Base-by-base conservation (phyloP, 2,113 vertebrate species). In the Microcebus tavaratra region DNA sequence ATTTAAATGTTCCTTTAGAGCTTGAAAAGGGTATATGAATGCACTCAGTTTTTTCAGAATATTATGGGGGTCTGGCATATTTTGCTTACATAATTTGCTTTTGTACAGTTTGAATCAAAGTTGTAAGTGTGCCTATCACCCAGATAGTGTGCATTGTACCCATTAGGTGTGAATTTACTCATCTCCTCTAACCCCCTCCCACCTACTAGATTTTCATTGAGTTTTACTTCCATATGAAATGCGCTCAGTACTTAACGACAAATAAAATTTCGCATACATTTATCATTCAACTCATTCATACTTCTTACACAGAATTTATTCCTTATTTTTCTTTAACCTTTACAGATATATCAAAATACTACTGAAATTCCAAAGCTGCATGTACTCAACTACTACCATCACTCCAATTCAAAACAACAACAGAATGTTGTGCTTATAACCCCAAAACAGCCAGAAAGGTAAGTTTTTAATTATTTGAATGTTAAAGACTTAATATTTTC, bases 241-340 rank as follows among this genome's bases (percentile, higher is more conserved):
- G 5, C 12, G 88, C 9, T 95, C 13, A 27, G n/a, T 85, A 81
- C 79, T 68, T 95, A 8, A 92, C 9, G 67, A 92, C 27, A 92
- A 91, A 85, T 78, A 42, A 75, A 96, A 96, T 61, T 91, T 91
- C 81, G 76, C 18, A 0, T 57, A 34, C 73, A 48, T 90, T 65
- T 14, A 87, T 65, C 48, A 83, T 94, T 97, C 55, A 93, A 76
- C 23, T 93, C 73, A 92, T 18, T 93, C 78, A 92, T 18, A 70
- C 10, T 53, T 63, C 20, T 95, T 42, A 80, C 15, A 42, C 14
- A 92, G 20, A 90, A 65, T 84, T 79, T 89, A 73, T 31, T 53
- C 67, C 31, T 90, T 76, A 72, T 89, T 96, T 89, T 93, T n/a
- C 59, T 93, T 83, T 88, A 87, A 59, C n/a, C 25, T 83, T 84